These are phyloP conservation scores for Rhynchotus rufescens DNA, from an alignment of 2,797 vertebrate species.

Conservation along the genomic window DNA sequence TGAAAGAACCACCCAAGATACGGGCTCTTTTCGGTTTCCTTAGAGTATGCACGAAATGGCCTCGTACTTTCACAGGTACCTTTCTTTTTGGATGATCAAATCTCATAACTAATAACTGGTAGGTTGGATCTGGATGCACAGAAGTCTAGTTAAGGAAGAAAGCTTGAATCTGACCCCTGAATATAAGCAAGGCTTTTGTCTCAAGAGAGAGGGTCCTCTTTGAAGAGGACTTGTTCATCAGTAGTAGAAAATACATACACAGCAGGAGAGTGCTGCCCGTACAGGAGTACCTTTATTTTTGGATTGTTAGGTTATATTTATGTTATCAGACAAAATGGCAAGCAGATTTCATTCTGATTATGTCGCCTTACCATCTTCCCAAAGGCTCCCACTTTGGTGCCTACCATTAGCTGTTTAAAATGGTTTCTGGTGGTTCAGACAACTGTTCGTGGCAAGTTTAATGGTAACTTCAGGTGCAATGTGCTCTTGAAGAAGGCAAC, in stretches of 20 bases:
- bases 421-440: slow-evolving; percentile 11
- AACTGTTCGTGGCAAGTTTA: background rate
- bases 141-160: background rate
- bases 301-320: background rate
- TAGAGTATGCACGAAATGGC: background rate
- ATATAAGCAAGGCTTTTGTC: background rate
- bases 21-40: background rate
- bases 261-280: background rate
- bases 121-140: background rate
- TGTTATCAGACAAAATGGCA: background rate
- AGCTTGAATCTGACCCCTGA: background rate
- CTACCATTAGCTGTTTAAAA: background rate
- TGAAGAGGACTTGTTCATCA: background rate
- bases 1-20: background rate
- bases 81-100: background rate
- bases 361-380: background rate
- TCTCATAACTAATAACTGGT: background rate
- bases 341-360: background rate
- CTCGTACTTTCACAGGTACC: background rate
- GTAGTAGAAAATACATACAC: background rate
- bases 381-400: background rate
- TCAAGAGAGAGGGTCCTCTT: background rate
- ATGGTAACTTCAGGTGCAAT: slow-evolving; percentile 1
- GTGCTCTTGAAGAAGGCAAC: background rate
- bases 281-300: background rate